These are phyloP conservation scores for Accipiter cooperii DNA, from an alignment of 2,113 vertebrate species.

Conservation along the genomic window DNA sequence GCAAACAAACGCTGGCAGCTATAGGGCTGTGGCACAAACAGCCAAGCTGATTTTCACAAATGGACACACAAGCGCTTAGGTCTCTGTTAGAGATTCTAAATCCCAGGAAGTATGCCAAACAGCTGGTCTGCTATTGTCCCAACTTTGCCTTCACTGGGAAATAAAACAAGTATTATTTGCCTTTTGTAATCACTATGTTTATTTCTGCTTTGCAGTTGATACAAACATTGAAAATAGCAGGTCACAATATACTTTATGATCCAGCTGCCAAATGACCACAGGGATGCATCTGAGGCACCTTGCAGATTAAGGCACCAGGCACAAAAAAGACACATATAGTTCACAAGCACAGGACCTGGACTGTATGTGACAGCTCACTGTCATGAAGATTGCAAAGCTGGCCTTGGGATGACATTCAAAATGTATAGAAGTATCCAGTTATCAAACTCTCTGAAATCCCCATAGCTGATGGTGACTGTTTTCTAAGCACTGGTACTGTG, in stretches of 20 bases:
- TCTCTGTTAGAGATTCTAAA: not conserved
- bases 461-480: not conserved
- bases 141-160: not conserved
- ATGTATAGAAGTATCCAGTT: not conserved
- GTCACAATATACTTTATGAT: not conserved
- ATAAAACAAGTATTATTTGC: not conserved
- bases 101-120: not conserved
- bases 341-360: not conserved
- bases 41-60: conserved; percentile 11
- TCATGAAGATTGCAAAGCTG: not conserved
- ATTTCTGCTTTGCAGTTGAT: conserved; percentile 1
- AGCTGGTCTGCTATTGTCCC: not conserved
- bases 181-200: not conserved
- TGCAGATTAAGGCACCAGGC: not conserved
- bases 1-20: not conserved
- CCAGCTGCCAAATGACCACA: not conserved
- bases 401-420: not conserved
- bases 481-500: not conserved
- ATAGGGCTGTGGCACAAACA: not conserved
- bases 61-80: not conserved
- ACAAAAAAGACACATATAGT: not conserved
- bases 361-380: not conserved
- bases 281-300: not conserved
- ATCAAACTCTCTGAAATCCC: not conserved
- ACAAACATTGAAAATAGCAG: not conserved